Base-by-base conservation (phyloP, 2,797 vertebrate genomes). In the Chelmon rostratus region DNA sequence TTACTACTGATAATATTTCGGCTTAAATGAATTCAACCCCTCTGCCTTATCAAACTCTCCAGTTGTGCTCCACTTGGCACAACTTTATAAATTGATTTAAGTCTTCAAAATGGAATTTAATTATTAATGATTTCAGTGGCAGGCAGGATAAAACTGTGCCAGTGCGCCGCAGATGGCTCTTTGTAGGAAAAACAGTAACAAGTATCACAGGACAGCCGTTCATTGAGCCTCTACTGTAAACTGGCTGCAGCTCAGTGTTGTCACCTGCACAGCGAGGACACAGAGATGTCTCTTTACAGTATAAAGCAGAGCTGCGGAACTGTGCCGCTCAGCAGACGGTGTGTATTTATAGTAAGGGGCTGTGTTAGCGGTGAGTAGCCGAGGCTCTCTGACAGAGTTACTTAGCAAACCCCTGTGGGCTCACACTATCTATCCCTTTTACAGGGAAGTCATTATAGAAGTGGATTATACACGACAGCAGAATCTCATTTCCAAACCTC, bases 401-500 rank as follows among this genome's bases (percentile, higher is more conserved):
- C 89, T 89, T 86, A 89, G 85, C 84, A 68, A 89, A 84, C 79
- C 89, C 87, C 87, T 21, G 73, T 78, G 81, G 85, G 86, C 75
- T 77, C 74, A 50, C 73, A 83, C 84, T 68, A 88, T 91, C 89
- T 86, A 71, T 82, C 76, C 74, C 54, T 86, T 90, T 88, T 86
- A 85, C 85, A 86, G 86, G 64, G 49, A 87, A 92, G 90, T 90
- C 91, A 91, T 92, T 92, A 93, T 81, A 83, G 83, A 89, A 89
- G 88, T 89, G 92, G 91, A 92, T 94, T 92, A 92, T 83, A 91
- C 86, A 83, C 19, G 50, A 91, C 89, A 87, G 88, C 84, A 83
- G 74, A 91, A 90, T 91, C 91, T 91, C 84, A 89, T 89, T 91
- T 88, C 83, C 78, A 76, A 88, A 87, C 73, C 87, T 87, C 89